Conservation (phyloP, 2,797 vertebrate species). For the Bradypodion pumilum region DNA sequence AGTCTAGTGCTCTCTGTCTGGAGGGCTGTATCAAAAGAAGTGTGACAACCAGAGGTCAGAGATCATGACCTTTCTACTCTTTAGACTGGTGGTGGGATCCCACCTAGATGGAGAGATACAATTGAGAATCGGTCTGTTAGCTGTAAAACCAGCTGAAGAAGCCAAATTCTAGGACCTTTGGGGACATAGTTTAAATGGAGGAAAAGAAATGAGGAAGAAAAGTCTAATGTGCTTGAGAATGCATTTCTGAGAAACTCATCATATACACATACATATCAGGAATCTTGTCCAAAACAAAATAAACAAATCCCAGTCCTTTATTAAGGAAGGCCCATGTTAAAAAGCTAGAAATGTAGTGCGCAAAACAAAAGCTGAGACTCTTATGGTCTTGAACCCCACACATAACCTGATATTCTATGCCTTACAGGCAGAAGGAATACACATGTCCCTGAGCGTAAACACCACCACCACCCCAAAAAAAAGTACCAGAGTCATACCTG, state of each 20-base stretch:
- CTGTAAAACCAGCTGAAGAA: background rate
- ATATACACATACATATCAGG: background rate
- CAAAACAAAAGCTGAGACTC: background rate
- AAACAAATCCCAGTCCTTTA: background rate
- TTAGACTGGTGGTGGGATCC: slow-evolving; percentile 7
- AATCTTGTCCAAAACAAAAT: background rate
- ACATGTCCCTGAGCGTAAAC: background rate
- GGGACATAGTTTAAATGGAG: background rate
- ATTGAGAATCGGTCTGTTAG: background rate
- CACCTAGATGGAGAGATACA: slow-evolving; percentile 1
- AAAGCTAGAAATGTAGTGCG: background rate
- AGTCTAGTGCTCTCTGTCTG: slow-evolving; percentile 18
- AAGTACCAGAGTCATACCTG: too few species aligned
- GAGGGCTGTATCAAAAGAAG: slow-evolving; percentile 2
- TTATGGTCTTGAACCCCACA: background rate
- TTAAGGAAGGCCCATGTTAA: background rate
- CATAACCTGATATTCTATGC: background rate
- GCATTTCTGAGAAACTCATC: background rate
- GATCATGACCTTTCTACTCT: slow-evolving; percentile 24
- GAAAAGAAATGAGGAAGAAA: background rate
- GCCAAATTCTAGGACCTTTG: background rate
- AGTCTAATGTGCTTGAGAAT: background rate
- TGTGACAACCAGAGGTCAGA: slow-evolving; percentile 22
- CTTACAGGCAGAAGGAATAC: background rate
- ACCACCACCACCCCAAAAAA: too few species aligned